Percentiles rank a stretch among this genome's conserved stretches.
Conservation (phyloP, 2,797 vertebrate genomes). For the Lindbergichthys nudifrons region DNA sequence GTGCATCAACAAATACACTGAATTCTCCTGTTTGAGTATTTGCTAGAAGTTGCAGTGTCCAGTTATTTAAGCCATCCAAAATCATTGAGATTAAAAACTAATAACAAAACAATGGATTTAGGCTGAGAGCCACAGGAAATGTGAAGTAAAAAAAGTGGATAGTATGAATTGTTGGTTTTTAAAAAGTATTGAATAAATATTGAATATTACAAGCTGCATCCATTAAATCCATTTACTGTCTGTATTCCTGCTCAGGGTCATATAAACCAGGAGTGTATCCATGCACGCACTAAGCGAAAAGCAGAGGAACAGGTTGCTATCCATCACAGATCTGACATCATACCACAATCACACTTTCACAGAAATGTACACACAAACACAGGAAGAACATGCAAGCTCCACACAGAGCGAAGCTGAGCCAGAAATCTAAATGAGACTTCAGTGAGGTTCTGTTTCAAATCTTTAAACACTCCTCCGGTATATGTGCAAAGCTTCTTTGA, state of each 20-base stretch:
- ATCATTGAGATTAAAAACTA: neutral
- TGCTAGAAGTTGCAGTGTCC: neutral
- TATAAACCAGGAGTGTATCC: conserved; percentile 15
- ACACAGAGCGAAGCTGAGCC: conserved; percentile 4
- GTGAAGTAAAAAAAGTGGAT: neutral
- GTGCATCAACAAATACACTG: neutral
- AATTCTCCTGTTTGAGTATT: neutral
- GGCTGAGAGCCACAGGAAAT: neutral
- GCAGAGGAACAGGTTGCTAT: conserved; percentile 10
- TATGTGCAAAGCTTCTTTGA: conserved; percentile 16
- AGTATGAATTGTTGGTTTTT: neutral
- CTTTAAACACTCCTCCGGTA: conserved; percentile 5
- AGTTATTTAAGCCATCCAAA: neutral
- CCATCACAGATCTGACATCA: conserved; percentile 7
- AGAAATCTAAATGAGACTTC: conserved; percentile 32
- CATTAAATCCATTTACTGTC: conserved; percentile 21
- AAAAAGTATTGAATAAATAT: too few relatives aligned
- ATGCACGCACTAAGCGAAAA: conserved; percentile 31
- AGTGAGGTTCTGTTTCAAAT: conserved; percentile 30
- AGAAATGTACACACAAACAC: conserved; percentile 21
- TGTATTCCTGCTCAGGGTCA: conserved; percentile 22
- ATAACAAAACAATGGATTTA: neutral
- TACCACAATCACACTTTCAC: conserved; percentile 22
- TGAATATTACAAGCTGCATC: neutral
- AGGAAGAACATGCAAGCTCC: conserved; percentile 14